Evolutionary conservation across 2,888 invertebrate genomes (phyloP), one percentile per base, ranked within the genome.

Genomic region (Spodoptera picta): DNA sequence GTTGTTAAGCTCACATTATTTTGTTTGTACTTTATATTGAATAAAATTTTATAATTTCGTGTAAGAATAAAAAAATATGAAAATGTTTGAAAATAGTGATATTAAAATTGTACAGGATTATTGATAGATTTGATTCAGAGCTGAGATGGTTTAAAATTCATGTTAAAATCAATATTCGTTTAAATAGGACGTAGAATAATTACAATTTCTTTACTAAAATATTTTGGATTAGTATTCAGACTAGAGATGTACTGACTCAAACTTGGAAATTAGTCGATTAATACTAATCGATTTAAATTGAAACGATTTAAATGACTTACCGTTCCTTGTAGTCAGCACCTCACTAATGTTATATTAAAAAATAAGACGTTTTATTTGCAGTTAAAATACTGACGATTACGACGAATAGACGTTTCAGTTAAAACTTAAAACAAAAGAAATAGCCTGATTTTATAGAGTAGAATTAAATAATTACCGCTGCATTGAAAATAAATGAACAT

Each of bases 1-100:
- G 43, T 58, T 48, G 43, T 64, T 60, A 79, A 80, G 79, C 81
- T 79, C 81, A 41, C 52, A 51, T 52, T 58, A 12, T 2, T 52
- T 56, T 63, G 51, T 65, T 78, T 73, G 79, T 80, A 75, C 76
- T 75, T 55, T 52, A 52, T 48, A 58, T 42, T 52, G 24, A 52
- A 60, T 56, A 50, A 44, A 41, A 9, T 27, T 52, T 46, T 31
- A 36, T 5, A 5, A 46, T 57, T 45, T 4, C 31, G 11, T 5
- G 10, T 46, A 31, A 12, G 36, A 54, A 60, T 41, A 49, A 24
- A 44, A 61, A 44, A 44, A 27, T 65, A 47, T 36, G 49, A 48
- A 7, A 51, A 36, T 23, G 5, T 23, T 42, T 11, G 0, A 36
- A 12, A n/a, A 44, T 10, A 19, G n/a, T 51, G 14, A 24, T 4